Base-by-base conservation (phyloP, 2,888 invertebrate genomes). In the Timandra comae region DNA sequence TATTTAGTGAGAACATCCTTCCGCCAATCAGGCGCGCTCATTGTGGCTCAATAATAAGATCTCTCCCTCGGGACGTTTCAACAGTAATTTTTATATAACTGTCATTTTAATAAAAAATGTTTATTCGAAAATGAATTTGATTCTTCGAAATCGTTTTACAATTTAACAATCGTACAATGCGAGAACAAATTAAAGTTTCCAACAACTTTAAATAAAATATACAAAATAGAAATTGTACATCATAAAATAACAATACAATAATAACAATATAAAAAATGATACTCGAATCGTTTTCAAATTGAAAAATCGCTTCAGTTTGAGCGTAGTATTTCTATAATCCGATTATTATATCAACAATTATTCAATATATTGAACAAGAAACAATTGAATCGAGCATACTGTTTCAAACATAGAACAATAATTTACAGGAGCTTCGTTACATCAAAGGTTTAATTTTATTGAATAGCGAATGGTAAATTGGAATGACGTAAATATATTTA, bases 1-100 rank as follows among this genome's bases (percentile, higher is more conserved):
- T 82, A 84, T 84, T 85, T 84, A 80, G 79, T 82, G 81, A 76
- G 79, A 78, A 72, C 84, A 82, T 85, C 85, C 84, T 85, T 85
- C 85, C 85, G 85, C 84, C 85, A 85, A 85, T 85, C 85, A 85
- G 77, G 66, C 64, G 73, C 65, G 70, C 72, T 78, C 78, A 82
- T 85, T 85, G 84, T 82, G 72, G 65, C 46, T 51, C 53, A 65
- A 80, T 81, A 82, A 81, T 81, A 72, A 77, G 63, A 52, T 50
- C 52, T 52, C 64, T 75, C 79, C 75, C 77, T 58, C 70, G 71
- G 71, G 75, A 75, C 71, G 63, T 69, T 66, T 73, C 65, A 64
- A 55, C 60, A 63, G 70, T 78, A 71, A 78, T 82, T 80, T 78
- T 79, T 80, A 80, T 81, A 77, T 73, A 76, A 76, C 66, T 70